phyloP scores from a whole-genome alignment of 2,888 invertebrate genomes.

The Pemphredon lugubris region DNA sequence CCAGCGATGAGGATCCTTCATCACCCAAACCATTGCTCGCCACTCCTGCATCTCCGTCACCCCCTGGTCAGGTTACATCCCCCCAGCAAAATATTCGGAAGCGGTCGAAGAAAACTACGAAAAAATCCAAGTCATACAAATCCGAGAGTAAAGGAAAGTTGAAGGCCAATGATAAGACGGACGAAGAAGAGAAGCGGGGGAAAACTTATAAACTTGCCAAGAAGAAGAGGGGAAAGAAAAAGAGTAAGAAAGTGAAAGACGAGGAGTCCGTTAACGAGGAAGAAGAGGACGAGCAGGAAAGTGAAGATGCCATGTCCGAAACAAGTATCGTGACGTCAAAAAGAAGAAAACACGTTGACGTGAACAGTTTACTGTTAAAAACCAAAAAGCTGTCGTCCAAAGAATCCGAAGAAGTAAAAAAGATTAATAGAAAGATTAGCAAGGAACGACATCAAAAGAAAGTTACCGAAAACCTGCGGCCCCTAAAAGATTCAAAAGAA shows the following conservation, averaged over 20 bases:
- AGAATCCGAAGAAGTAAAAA: slow-evolving; percentile 69
- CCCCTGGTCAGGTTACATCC: slow-evolving; percentile 65
- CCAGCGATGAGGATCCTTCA: slow-evolving; percentile 85
- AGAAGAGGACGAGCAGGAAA: slow-evolving; percentile 69
- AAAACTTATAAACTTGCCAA: slow-evolving; percentile 60
- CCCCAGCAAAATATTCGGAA: slow-evolving; percentile 76
- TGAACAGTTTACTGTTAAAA: slow-evolving; percentile 72
- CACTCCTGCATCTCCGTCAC: slow-evolving; percentile 63
- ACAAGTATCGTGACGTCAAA: slow-evolving; percentile 76
- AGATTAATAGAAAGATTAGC: slow-evolving; percentile 64
- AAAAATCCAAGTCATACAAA: slow-evolving; percentile 81
- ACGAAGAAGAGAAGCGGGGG: slow-evolving; percentile 60
- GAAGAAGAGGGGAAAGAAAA: slow-evolving; percentile 64
- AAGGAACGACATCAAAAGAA: slow-evolving; percentile 66
- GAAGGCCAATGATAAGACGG: slow-evolving; percentile 53
- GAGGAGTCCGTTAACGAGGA: slow-evolving; percentile 64
- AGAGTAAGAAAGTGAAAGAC: slow-evolving; percentile 63
- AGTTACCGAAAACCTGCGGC: slow-evolving; percentile 55
- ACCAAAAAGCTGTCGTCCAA: slow-evolving; percentile 75
- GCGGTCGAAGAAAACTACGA: slow-evolving; percentile 79
- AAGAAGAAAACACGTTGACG: slow-evolving; percentile 72
- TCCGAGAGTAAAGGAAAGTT: slow-evolving; percentile 65
- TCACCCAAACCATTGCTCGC: slow-evolving; percentile 61
- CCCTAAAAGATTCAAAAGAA: slow-evolving; percentile 70
- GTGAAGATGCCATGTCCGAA: slow-evolving; percentile 75